Percentiles rank a stretch among this genome's conserved stretches.
Evolutionary conservation across 2,888 invertebrate species (phyloP).

Genomic region (Philonicus albiceps): DNA sequence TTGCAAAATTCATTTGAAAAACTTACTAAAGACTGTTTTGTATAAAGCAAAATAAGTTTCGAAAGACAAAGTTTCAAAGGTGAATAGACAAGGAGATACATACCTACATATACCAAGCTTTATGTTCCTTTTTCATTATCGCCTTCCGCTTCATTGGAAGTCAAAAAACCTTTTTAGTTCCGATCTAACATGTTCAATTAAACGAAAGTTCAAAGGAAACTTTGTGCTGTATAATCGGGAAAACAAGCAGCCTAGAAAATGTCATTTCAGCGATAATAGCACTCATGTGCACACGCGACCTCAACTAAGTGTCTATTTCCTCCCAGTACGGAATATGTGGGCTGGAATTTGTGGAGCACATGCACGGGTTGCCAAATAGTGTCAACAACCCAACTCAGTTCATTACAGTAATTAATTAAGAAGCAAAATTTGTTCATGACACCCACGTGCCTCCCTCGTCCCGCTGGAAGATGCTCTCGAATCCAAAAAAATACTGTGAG

Average conservation of each 20-base stretch:
- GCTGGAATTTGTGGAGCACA: background rate
- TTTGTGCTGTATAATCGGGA: background rate
- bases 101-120: background rate
- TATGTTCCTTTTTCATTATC: background rate
- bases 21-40: background rate
- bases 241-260: background rate
- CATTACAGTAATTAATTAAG: slow-evolving; percentile 27
- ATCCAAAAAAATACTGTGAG: background rate
- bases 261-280: background rate
- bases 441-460: background rate
- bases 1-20: background rate
- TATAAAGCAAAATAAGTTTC: background rate
- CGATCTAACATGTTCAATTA: background rate
- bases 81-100: background rate
- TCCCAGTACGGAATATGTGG: background rate
- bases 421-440: slow-evolving; percentile 16
- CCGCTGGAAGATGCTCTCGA: background rate
- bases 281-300: background rate
- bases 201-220: background rate
- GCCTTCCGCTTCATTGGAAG: background rate
- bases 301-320: background rate
- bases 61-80: background rate
- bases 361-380: background rate
- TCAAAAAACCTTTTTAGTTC: background rate
- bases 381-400: slow-evolving; percentile 23